Evolutionary conservation across 2,113 vertebrate genomes (phyloP), one percentile per base, ranked within the genome.

Genomic region (Calypte anna): DNA sequence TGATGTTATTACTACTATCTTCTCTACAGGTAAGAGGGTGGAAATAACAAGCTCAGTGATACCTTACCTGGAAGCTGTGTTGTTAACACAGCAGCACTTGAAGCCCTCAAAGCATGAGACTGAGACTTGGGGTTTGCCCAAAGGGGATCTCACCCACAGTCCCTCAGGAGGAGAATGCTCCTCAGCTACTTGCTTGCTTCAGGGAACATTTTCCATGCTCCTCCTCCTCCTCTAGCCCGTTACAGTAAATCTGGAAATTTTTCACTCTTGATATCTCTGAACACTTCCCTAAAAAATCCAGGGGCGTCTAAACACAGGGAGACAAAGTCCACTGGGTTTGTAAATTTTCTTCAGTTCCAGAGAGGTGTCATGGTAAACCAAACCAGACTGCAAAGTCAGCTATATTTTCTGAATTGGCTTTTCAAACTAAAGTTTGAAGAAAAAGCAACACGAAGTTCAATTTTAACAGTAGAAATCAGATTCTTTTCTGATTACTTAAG

Each of bases 111-210:
- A 93, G 54, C 50, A 68, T 13, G 31, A 2, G 16, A 0, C 5
- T 14, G 67, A n/a, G 81, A 8, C 3, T 8, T 28, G 4, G 14
- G 58, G 43, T 76, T 46, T 66, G 74, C 66, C 53, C 2, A 2
- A 5, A 54, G 70, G 44, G 3, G 10, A 28, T 12, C 55, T 48
- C 20, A 0, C 66, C 8, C 5, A 0, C 6, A 5, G 31, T 14
- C 40, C 36, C 55, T 51, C 0, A 0, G 51, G 43, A 67, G 9
- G 2, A 30, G 33, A 31, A 16, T 28, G 74, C 33, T 43, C 23
- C 44, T 38, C 7, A 1, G 18, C 63, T 25, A 10, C 72, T 79
- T 51, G n/a, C 53, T 36, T 74, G 64, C 73, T 24, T 20, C 77
- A 43, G 81, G 61, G 19, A 84, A 30, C 19, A 4, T 31, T 70